phyloP scores from a whole-genome alignment of 2,797 vertebrate genomes.

The Melanotaenia nigrans region DNA sequence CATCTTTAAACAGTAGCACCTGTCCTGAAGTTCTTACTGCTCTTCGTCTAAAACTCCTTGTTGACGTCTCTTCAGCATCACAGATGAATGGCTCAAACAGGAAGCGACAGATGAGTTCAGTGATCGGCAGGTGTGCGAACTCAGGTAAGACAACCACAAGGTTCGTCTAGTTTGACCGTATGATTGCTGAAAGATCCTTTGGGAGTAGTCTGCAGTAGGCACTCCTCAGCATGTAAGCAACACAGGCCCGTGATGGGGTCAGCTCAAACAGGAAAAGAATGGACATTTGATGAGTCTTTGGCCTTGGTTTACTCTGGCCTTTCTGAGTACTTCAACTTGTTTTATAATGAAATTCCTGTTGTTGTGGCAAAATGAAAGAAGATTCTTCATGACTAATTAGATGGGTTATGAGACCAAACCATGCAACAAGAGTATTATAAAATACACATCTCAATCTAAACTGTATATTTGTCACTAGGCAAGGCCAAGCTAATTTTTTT shows the following conservation, averaged over 20 bases:
- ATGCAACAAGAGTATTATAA: not conserved
- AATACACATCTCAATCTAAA: not conserved
- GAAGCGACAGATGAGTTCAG: not conserved
- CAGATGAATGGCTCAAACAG: constrained; percentile 1
- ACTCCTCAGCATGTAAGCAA: not conserved
- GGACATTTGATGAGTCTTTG: no score
- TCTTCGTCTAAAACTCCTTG: not conserved
- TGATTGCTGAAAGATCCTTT: not conserved
- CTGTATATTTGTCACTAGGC: not conserved
- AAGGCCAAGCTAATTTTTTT: not conserved
- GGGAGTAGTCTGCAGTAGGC: not conserved
- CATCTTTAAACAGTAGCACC: not conserved
- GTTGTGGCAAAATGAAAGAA: not conserved
- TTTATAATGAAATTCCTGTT: not conserved
- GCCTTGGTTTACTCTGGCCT: not conserved
- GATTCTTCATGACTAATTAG: not conserved
- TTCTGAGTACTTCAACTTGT: not conserved
- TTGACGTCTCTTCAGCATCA: not conserved
- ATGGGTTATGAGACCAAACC: not conserved
- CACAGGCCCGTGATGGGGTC: not conserved
- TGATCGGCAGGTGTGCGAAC: not conserved
- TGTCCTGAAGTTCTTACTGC: not conserved
- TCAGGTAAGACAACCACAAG: not conserved
- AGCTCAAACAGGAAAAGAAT: not conserved
- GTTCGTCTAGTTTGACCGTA: not conserved